Percentiles rank a stretch among this genome's conserved stretches.
phyloP scores from a whole-genome alignment of 2,888 invertebrate genomes.

The Clunio marinus region DNA sequence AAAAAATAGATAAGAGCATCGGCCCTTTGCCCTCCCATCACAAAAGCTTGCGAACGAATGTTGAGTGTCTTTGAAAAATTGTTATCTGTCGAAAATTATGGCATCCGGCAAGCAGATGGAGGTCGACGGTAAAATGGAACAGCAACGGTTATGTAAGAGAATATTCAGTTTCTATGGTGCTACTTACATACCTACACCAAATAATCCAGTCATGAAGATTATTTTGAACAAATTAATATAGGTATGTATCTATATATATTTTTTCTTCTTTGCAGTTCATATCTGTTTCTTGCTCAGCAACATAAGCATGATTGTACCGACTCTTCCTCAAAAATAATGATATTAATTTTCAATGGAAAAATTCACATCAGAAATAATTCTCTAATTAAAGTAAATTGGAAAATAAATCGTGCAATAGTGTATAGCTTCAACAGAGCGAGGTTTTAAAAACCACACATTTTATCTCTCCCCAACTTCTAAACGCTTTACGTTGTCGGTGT shows the following conservation, averaged over 20 bases:
- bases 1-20: not conserved
- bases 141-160: not conserved
- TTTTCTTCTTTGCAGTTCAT: too few relatives aligned
- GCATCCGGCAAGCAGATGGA: not conserved
- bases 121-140: not conserved
- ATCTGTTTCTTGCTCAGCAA: too few relatives aligned
- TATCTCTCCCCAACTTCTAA: not conserved
- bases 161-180: slow-evolving; percentile 9
- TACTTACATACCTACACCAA: too few relatives aligned
- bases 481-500: not conserved
- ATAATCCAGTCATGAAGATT: slow-evolving; percentile 20
- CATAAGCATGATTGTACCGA: not conserved
- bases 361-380: slow-evolving; percentile 20
- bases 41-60: too few relatives aligned
- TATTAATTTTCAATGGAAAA: slow-evolving; percentile 26
- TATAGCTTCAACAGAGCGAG: slow-evolving; percentile 1
- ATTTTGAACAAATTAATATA: slow-evolving; percentile 25
- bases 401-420: slow-evolving; percentile 5
- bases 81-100: slow-evolving; percentile 21
- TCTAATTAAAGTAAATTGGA: slow-evolving; percentile 28
- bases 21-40: not conserved
- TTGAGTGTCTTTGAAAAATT: slow-evolving; percentile 11
- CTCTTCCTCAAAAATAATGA: slow-evolving; percentile 14
- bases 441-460: slow-evolving; percentile 29
- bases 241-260: not conserved